A percentile compares a stretch with the other conserved stretches of the same genome.
phyloP scores from a whole-genome alignment of 2,797 vertebrate species.

The Sebastes itinus region DNA sequence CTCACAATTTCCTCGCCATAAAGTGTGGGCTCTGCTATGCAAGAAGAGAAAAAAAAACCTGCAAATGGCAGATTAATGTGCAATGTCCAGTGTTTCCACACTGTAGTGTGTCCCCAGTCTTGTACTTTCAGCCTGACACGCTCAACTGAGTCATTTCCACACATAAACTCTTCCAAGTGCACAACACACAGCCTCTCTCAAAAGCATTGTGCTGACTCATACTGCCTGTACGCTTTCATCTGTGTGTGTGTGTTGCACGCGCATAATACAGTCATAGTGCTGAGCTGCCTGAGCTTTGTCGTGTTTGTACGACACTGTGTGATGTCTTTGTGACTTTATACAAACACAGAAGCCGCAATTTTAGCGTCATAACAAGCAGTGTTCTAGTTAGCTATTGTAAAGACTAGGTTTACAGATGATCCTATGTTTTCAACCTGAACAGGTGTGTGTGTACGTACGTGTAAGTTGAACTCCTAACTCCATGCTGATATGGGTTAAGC shows the following conservation, averaged over 20 bases:
- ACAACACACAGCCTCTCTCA: conserved; percentile 35
- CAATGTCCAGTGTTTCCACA: conserved; percentile 28
- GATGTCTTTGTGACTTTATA: conserved; percentile 4
- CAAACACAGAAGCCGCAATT: background rate
- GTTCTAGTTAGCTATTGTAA: background rate
- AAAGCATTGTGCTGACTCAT: conserved; percentile 61
- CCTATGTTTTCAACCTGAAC: background rate
- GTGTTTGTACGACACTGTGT: background rate
- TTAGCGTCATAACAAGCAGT: background rate
- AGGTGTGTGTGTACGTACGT: background rate
- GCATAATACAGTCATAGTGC: conserved; percentile 14
- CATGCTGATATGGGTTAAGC: conserved; percentile 42
- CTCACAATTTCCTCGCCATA: background rate
- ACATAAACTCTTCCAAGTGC: conserved; percentile 30
- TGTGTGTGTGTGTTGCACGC: background rate
- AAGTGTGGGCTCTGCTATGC: background rate
- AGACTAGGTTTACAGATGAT: background rate
- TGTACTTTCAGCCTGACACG: conserved; percentile 43
- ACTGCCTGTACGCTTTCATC: conserved; percentile 28
- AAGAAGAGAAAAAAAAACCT: background rate
- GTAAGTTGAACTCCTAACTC: conserved; percentile 3
- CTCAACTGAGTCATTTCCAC: conserved; percentile 60
- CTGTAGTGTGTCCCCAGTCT: conserved; percentile 25
- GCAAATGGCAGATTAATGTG: conserved; percentile 17
- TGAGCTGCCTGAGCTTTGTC: conserved; percentile 1